Percentiles rank a stretch among this genome's conserved stretches.
phyloP scores from a whole-genome alignment of 2,113 vertebrate species.

The Gavialis gangeticus region DNA sequence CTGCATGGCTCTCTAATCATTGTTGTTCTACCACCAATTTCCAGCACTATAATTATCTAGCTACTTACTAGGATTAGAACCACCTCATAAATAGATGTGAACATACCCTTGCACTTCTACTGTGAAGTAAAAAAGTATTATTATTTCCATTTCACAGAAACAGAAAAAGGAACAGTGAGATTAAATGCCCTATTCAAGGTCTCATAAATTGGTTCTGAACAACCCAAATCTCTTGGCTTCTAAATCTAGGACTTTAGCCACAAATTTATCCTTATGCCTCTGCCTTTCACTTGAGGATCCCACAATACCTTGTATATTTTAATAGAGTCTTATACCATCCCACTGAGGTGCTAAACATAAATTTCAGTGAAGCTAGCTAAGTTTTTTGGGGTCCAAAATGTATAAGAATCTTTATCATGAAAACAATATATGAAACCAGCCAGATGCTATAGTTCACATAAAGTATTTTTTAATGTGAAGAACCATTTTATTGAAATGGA shows the following conservation, averaged over 20 bases:
- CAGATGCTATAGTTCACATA: background rate
- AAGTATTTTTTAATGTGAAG: background rate
- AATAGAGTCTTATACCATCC: background rate
- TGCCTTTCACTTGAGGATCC: background rate
- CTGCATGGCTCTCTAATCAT: background rate
- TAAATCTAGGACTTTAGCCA: background rate
- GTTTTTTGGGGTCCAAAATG: background rate
- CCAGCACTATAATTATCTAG: too few species aligned
- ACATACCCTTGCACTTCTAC: background rate
- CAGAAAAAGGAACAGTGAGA: background rate
- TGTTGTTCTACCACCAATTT: background rate
- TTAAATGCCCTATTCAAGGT: background rate
- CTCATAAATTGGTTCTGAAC: background rate
- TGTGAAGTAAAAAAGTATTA: background rate
- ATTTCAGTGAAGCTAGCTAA: background rate
- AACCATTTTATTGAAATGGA: background rate
- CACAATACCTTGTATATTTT: background rate
- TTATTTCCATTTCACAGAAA: background rate
- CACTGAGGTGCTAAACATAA: background rate
- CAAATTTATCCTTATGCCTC: background rate
- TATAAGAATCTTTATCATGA: background rate
- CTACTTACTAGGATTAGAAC: background rate
- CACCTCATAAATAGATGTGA: background rate
- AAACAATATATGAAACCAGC: background rate
- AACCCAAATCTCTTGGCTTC: background rate